Conservation (phyloP, 1,140 invertebrate genomes). For the Aphelenchoides fujianensis region DNA sequence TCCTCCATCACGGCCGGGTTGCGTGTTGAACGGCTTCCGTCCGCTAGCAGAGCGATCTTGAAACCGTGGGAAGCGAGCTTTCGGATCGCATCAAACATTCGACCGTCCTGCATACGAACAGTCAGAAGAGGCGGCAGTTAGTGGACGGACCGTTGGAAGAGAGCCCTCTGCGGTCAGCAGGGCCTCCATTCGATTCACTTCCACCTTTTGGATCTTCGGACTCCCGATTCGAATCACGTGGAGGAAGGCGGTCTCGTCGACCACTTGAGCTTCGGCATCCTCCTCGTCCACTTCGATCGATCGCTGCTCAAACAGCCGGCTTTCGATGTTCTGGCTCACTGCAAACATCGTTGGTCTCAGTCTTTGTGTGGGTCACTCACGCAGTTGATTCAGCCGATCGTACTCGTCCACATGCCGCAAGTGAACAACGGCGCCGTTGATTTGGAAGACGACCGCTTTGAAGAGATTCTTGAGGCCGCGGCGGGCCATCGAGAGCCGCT, state of each 20-base stretch:
- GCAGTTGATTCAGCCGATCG: neutral
- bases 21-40: too few species aligned
- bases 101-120: too few species aligned
- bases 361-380: too few species aligned
- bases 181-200: neutral
- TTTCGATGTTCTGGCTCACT: too few species aligned
- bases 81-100: too few species aligned
- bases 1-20: neutral
- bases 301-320: too few species aligned
- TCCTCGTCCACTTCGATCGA: too few species aligned
- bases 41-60: neutral
- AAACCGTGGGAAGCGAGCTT: neutral
- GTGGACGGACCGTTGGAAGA: neutral
- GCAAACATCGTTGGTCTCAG: too few species aligned
- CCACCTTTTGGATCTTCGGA: neutral
- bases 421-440: neutral
- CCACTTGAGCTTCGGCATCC: neutral
- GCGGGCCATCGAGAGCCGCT: constrained; percentile 1
- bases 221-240: neutral
- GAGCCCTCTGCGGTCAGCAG: neutral
- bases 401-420: neutral
- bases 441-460: neutral
- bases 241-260: neutral
- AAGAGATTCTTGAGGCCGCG: neutral
- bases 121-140: too few species aligned